phyloP scores from a whole-genome alignment of 2,113 vertebrate genomes.

The Pandion haliaetus region DNA sequence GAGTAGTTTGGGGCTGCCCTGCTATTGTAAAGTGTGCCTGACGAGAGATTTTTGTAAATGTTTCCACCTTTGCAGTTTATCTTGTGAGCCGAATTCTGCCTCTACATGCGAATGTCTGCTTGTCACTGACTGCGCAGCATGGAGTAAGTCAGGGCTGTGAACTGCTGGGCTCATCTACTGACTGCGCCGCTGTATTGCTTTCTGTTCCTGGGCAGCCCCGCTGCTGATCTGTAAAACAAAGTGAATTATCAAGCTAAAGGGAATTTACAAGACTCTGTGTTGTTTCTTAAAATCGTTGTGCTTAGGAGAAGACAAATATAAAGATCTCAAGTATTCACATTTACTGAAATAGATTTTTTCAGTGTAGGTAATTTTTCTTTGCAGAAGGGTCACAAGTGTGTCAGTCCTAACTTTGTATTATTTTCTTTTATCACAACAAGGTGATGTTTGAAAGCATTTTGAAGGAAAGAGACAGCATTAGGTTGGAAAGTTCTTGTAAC shows the following conservation, averaged over 20 bases:
- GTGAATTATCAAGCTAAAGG: neutral
- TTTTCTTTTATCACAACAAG: neutral
- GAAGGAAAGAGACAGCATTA: neutral
- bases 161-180: fast-evolving
- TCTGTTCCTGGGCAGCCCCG: neutral
- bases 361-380: neutral
- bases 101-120: neutral
- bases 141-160: neutral
- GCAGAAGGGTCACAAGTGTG: neutral
- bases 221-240: neutral
- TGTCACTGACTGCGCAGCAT: fast-evolving
- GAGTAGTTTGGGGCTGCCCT: neutral
- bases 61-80: neutral
- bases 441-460: neutral
- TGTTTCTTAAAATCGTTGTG: neutral
- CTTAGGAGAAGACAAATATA: neutral
- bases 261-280: neutral
- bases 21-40: neutral
- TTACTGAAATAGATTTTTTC: neutral
- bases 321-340: neutral
- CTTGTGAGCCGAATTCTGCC: neutral
- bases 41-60: neutral
- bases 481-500: neutral
- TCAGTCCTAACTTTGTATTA: neutral
- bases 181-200: neutral